Evolutionary conservation across 1,140 invertebrate species (phyloP).

Genomic region (Lordiphosa collinella): DNA sequence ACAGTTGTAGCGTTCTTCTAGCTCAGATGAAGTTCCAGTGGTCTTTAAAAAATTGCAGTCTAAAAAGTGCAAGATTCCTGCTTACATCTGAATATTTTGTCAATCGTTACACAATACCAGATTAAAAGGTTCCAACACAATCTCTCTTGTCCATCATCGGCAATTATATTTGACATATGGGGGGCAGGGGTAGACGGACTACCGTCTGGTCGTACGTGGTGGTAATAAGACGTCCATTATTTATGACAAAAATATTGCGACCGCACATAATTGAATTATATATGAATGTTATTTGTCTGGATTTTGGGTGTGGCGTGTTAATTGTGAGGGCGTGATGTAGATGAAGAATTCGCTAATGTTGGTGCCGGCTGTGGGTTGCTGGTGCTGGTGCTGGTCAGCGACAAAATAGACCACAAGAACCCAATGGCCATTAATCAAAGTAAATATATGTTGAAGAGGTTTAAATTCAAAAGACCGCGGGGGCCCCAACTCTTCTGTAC

Average conservation of each 20-base stretch:
- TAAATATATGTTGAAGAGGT: conserved; percentile 2
- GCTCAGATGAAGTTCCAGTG: too few relatives aligned
- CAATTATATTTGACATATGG: too few relatives aligned
- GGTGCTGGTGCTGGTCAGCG: conserved; percentile 1
- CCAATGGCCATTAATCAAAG: conserved; percentile 5
- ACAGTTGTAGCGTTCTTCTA: too few relatives aligned
- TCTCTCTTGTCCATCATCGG: too few relatives aligned
- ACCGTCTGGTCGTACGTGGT: background rate
- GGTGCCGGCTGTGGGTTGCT: background rate
- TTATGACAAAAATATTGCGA: conserved; percentile 64
- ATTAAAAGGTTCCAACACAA: too few relatives aligned
- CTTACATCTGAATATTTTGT: too few relatives aligned
- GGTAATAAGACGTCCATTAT: conserved; percentile 44
- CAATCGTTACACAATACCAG: too few relatives aligned
- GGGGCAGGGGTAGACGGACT: background rate
- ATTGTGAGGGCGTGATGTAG: conserved; percentile 71
- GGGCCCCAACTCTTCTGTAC: too few relatives aligned
- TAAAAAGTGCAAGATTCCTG: too few relatives aligned
- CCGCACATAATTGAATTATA: conserved; percentile 75
- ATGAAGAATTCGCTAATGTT: conserved; percentile 48
- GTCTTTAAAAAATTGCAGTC: too few relatives aligned
- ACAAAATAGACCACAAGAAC: background rate
- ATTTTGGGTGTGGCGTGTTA: conserved; percentile 53
- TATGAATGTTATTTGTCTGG: conserved; percentile 13
- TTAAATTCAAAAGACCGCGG: background rate